Evolutionary conservation across 2,797 vertebrate genomes (phyloP), one percentile per base, ranked within the genome.

Genomic region (Alexandromys oeconomus): DNA sequence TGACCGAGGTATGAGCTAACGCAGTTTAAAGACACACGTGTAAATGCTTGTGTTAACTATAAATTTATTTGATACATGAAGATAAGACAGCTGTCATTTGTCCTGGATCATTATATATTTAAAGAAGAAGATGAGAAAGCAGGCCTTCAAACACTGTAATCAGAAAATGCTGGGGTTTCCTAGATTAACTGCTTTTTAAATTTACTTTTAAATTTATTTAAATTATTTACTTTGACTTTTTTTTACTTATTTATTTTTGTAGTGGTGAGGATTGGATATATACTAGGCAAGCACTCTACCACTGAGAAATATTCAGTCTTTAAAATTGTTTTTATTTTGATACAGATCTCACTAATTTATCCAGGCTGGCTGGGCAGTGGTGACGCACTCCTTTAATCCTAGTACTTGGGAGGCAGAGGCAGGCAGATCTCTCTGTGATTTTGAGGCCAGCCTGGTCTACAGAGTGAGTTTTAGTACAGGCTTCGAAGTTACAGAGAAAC

Each of bases 161-260:
- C 54, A 92, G 76, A 37, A 92, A 89, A 67, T 19, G 57, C 3
- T n/a, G 9, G 73, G 80, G 14, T 77, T 96, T 93, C 81, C 63
- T 77, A 65, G 43, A 89, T 90, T 65, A 95, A 87, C n/a, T 77
- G 63, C 46, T 27, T 51, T 74, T 71, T 40, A 73, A 87, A n/a
- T 40, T 87, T 23, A 54, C 57, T 59, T 57, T 57, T 57, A 57
- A 2, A 57, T 57, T 21, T 57, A 57, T 57, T 57, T 59, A 59
- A 23, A 59, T 59, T 59, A 23, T 59, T 23, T 59, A 59, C 21
- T 59, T 59, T 59, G 57, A 23, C 57, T 59, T 54, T n/a, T 21
- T 46, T 71, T 40, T 74, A 61, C 0, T 81, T 37, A 40, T 73
- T 73, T n/a, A 27, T 51, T 86, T 87, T 40, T 21, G 15, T 25